Conservation (phyloP, 2,888 invertebrate species). For the Pedicia rivosa region DNA sequence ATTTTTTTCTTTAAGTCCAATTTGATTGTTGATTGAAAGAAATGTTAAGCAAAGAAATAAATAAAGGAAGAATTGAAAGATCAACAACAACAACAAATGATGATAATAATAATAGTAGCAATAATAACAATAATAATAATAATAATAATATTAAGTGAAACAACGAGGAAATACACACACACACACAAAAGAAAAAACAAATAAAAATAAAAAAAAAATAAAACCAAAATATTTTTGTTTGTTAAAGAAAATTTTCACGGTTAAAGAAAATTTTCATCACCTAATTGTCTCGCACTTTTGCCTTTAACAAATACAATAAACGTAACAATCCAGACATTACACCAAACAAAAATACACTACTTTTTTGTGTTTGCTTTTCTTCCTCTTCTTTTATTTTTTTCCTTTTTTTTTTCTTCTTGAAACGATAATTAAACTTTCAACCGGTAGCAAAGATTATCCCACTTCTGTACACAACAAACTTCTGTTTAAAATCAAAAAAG, state of each 20-base stretch:
- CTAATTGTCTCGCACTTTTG: slow-evolving; percentile 20
- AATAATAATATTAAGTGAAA: no score
- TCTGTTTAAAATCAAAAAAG: slow-evolving; percentile 5
- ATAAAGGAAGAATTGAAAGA: no score
- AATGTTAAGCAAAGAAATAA: no score
- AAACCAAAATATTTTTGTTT: neutral
- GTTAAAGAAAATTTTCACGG: slow-evolving; percentile 5
- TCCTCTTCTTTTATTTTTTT: no score
- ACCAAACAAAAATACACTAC: neutral
- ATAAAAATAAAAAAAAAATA: slow-evolving; percentile 1
- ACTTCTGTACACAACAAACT: slow-evolving; percentile 2
- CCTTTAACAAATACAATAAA: slow-evolving; percentile 1
- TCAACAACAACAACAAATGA: no score
- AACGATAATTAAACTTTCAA: slow-evolving; percentile 30
- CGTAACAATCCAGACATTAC: neutral
- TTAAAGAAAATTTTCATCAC: slow-evolving; percentile 15
- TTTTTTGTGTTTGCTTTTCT: no score
- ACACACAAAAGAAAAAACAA: neutral
- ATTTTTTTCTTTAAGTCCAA: no score
- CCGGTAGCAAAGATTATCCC: slow-evolving; percentile 18
- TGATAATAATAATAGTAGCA: no score
- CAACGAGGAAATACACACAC: slow-evolving; percentile 4
- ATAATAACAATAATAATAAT: no score
- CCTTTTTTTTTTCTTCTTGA: no score
- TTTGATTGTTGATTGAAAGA: no score